phyloP scores from a whole-genome alignment of 2,797 vertebrate species.

The Phataginus tricuspis region DNA sequence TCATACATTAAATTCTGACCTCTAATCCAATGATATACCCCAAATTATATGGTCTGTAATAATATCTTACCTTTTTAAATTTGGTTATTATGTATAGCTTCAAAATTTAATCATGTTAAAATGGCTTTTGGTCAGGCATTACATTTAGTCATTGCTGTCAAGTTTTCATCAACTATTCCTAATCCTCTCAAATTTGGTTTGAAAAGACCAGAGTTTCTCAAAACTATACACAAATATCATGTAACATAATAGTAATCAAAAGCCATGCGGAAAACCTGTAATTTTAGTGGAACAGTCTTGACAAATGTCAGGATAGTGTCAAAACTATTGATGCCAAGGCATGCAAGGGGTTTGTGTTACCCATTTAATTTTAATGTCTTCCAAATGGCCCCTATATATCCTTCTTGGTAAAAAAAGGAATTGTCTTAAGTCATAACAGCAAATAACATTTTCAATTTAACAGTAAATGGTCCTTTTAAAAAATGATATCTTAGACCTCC shows the following conservation, averaged over 20 bases:
- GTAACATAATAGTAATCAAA: background rate
- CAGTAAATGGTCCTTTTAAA: background rate
- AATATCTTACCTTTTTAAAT: background rate
- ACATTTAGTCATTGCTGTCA: background rate
- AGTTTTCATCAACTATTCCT: background rate
- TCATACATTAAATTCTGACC: constrained; percentile 9
- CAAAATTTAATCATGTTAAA: constrained; percentile 31
- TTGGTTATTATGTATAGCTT: constrained; percentile 3
- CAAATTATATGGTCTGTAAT: background rate
- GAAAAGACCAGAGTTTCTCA: background rate
- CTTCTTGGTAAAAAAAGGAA: background rate
- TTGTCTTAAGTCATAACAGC: background rate
- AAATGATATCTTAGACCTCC: background rate
- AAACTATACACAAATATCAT: background rate
- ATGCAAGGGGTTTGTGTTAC: background rate
- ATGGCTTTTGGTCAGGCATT: background rate
- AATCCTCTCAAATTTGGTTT: background rate
- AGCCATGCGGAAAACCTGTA: background rate
- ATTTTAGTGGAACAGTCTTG: background rate
- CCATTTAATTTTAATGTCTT: background rate
- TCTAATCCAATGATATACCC: background rate
- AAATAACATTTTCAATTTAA: constrained; percentile 13
- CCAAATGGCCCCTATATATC: background rate
- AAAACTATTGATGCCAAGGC: background rate
- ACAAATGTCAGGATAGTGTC: background rate